Conservation (phyloP, 2,888 invertebrate genomes). For the Erebia palarica region DNA sequence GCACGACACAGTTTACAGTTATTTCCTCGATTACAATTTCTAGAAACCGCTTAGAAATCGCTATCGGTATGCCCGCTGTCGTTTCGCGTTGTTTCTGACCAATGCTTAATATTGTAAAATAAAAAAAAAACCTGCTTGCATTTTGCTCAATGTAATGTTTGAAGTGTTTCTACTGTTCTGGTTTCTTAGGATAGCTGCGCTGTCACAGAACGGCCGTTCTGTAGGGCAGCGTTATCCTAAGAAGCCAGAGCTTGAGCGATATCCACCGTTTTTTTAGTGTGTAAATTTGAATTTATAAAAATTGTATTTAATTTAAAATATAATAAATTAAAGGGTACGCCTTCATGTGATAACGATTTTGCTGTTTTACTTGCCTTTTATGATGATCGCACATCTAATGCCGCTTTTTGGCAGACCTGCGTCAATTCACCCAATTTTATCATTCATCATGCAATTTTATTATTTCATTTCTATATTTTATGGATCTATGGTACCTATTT, state of each 20-base stretch:
- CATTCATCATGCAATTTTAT: too few relatives aligned
- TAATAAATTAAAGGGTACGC: constrained; percentile 78
- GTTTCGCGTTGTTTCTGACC: neutral
- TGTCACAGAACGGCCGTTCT: neutral
- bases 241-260: constrained; percentile 43
- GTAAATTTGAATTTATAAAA: constrained; percentile 73
- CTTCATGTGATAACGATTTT: constrained; percentile 70
- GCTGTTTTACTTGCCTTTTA: constrained; percentile 54
- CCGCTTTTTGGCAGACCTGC: too few relatives aligned
- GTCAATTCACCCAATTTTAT: too few relatives aligned
- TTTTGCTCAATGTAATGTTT: constrained; percentile 73
- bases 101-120: constrained; percentile 33
- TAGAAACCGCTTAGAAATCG: too few relatives aligned
- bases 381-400: too few relatives aligned
- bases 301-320: constrained; percentile 63
- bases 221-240: neutral
- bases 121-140: constrained; percentile 58
- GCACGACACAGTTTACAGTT: too few relatives aligned
- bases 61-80: neutral
- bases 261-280: constrained; percentile 70
- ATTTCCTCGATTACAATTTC: too few relatives aligned
- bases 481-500: too few relatives aligned
- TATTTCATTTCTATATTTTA: too few relatives aligned
- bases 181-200: neutral
- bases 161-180: constrained; percentile 45